Evolutionary conservation across 64 coral and sea anemone genomes (phyloP).

Genomic region (Acropora tenuis): DNA sequence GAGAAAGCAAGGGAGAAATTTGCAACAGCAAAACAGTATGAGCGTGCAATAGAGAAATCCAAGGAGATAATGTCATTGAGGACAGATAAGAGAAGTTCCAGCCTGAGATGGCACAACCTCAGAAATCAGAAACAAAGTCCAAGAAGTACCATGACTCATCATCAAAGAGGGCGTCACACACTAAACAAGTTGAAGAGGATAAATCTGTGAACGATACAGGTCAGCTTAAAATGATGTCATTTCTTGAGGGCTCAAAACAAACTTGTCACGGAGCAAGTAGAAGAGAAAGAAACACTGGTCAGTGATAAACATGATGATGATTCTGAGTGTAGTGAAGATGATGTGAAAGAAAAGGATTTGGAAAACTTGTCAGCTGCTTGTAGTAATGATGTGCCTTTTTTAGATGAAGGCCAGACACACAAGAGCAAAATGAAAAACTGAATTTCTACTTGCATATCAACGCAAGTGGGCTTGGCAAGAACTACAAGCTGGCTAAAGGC

Average conservation of each 20-base stretch:
- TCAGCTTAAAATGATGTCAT: conserved; percentile 27
- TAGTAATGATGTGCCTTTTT: conserved; percentile 27
- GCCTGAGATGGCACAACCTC: conserved; percentile 19
- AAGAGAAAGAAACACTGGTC: conserved; percentile 24
- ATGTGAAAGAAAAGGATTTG: conserved; percentile 21
- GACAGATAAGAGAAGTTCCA: conserved; percentile 35
- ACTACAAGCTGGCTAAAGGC: conserved; percentile 35
- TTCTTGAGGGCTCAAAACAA: conserved; percentile 32
- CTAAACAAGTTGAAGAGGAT: conserved; percentile 23
- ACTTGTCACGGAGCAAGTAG: conserved; percentile 22
- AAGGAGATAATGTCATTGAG: conserved; percentile 41
- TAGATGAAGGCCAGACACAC: conserved; percentile 20
- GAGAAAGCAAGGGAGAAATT: conserved; percentile 51
- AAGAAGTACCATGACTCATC: conserved; percentile 21
- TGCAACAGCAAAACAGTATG: conserved; percentile 31
- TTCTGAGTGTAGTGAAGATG: conserved; percentile 21
- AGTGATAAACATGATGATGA: conserved; percentile 28
- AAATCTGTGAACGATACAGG: conserved; percentile 26
- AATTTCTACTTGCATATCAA: conserved; percentile 24
- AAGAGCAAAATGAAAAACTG: conserved; percentile 34
- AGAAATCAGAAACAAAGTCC: conserved; percentile 42
- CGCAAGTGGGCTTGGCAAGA: conserved; percentile 36
- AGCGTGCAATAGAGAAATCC: conserved; percentile 23
- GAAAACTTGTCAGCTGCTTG: conserved; percentile 27
- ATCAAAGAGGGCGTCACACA: conserved; percentile 15